These are phyloP conservation scores for Steinernema khuongi DNA, from an alignment of 1,140 invertebrate species.

Conservation along the genomic window DNA sequence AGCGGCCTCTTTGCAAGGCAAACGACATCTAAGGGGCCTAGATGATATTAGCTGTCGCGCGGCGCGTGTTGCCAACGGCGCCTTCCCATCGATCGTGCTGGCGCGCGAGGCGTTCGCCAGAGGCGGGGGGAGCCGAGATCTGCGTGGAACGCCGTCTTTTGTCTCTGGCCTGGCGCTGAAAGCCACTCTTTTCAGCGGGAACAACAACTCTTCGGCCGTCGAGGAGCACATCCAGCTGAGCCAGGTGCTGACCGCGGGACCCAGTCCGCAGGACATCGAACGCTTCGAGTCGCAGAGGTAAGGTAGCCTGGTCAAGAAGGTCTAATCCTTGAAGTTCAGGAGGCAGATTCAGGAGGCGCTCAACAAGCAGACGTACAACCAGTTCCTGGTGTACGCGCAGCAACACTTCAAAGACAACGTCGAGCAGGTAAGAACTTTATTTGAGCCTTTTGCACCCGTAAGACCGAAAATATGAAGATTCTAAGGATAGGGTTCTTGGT, in stretches of 20 bases:
- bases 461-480: no score
- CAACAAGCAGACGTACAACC: conserved; percentile 88
- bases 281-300: conserved; percentile 32
- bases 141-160: no score
- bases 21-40: no score
- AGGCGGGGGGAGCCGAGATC: no score
- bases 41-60: no score
- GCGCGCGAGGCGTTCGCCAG: no score
- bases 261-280: conserved; percentile 21
- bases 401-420: conserved; percentile 87
- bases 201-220: conserved; percentile 15
- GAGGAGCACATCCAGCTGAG: conserved; percentile 2
- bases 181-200: neutral
- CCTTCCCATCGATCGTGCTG: no score
- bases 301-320: neutral
- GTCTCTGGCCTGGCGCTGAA: no score
- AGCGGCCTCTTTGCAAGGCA: no score
- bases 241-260: conserved; percentile 2
- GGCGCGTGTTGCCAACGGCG: no score
- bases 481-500: no score
- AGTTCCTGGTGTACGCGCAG: conserved; percentile 85
- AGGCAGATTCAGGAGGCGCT: conserved; percentile 83
- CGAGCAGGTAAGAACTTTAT: conserved; percentile 66
- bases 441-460: neutral
- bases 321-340: conserved; percentile 26